phyloP scores from a whole-genome alignment of 2,888 invertebrate species.

The Ectemnius lituratus region DNA sequence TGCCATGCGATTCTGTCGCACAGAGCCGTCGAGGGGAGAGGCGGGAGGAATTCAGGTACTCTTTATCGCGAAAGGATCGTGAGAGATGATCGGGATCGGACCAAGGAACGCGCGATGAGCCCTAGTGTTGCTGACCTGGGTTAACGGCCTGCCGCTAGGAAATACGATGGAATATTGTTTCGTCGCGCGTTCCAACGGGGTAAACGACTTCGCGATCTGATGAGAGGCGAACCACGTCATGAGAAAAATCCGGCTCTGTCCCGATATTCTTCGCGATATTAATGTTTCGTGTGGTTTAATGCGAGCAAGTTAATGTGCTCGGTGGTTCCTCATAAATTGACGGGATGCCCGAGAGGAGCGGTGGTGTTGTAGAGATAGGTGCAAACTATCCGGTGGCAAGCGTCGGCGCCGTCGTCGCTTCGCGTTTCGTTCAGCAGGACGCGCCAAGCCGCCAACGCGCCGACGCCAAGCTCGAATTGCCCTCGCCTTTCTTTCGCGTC shows the following conservation, averaged over 20 bases:
- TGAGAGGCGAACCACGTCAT: too few relatives aligned
- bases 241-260: too few relatives aligned
- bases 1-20: too few relatives aligned
- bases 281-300: not conserved
- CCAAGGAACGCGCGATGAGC: conserved; percentile 50
- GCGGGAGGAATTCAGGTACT: too few relatives aligned
- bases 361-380: not conserved
- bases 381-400: too few relatives aligned
- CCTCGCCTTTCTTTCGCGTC: not conserved
- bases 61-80: conserved; percentile 13
- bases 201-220: too few relatives aligned
- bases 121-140: conserved; percentile 70
- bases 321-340: conserved; percentile 48
- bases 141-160: conserved; percentile 66
- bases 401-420: conserved; percentile 11
- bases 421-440: conserved; percentile 46
- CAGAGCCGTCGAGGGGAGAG: too few relatives aligned
- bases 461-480: not conserved
- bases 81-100: conserved; percentile 31
- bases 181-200: conserved; percentile 61
- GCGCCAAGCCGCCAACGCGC: not conserved
- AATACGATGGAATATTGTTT: conserved; percentile 70
- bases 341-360: conserved; percentile 3
- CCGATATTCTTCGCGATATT: too few relatives aligned
- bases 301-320: conserved; percentile 30